Evolutionary conservation across 2,888 invertebrate genomes (phyloP).

Genomic region (Bombylius major): DNA sequence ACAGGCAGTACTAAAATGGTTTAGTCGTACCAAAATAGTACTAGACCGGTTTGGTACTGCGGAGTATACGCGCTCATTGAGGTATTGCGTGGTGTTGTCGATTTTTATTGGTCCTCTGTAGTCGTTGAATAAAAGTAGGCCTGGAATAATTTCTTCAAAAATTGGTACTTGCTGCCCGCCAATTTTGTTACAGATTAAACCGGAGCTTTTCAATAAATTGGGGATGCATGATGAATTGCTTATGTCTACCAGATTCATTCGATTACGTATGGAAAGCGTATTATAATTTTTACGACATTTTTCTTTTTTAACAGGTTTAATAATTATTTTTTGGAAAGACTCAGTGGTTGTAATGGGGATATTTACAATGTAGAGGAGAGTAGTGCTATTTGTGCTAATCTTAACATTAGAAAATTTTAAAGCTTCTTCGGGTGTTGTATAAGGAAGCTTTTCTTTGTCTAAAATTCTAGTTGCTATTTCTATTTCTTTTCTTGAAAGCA

Average conservation of each 20-base stretch:
- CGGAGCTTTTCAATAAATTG: conserved; percentile 10
- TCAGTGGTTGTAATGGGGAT: conserved; percentile 11
- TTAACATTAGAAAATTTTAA: conserved; percentile 15
- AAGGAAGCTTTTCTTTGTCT: conserved; percentile 12
- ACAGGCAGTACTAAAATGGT: too few relatives aligned
- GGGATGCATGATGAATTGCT: conserved; percentile 11
- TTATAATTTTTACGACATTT: too few relatives aligned
- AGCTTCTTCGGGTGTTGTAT: conserved; percentile 14
- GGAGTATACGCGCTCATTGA: too few relatives aligned
- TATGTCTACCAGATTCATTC: conserved; percentile 8
- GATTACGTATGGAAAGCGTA: conserved; percentile 8
- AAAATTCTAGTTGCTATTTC: conserved; percentile 7
- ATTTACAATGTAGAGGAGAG: conserved; percentile 14
- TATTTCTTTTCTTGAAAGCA: conserved; percentile 11
- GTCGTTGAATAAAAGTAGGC: conserved; percentile 11
- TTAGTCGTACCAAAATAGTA: too few relatives aligned
- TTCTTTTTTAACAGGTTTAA: conserved; percentile 11
- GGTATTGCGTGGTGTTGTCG: not conserved
- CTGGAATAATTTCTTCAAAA: conserved; percentile 10
- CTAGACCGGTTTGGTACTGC: too few relatives aligned
- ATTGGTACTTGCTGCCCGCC: conserved; percentile 9
- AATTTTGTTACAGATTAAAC: conserved; percentile 7
- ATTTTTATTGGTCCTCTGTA: conserved; percentile 4
- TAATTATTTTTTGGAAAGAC: conserved; percentile 8
- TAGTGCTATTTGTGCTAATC: conserved; percentile 11